Percentiles rank a stretch among this genome's conserved stretches.
Evolutionary conservation across 2,797 vertebrate species (phyloP).

Genomic region (Meda fulgida): DNA sequence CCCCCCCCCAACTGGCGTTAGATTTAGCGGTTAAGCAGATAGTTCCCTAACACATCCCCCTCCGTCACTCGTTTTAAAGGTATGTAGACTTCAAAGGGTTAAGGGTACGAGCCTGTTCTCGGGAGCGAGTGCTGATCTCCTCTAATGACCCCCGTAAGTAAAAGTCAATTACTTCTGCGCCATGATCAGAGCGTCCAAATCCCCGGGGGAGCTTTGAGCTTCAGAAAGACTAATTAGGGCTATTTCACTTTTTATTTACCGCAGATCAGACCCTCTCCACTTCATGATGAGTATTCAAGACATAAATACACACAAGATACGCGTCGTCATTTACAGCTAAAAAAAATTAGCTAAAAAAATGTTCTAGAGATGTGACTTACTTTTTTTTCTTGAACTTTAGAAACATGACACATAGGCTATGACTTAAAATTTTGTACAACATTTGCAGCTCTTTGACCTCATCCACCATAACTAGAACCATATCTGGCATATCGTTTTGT

Average conservation of each 20-base stretch:
- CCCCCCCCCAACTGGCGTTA: constrained; percentile 61
- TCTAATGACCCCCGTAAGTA: constrained; percentile 76
- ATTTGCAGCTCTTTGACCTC: constrained; percentile 8
- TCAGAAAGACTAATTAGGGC: constrained; percentile 73
- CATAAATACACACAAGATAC: constrained; percentile 16
- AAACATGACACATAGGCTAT: constrained; percentile 6
- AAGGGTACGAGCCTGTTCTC: constrained; percentile 66
- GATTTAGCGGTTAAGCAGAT: constrained; percentile 51
- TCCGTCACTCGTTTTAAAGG: constrained; percentile 51
- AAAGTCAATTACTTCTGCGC: constrained; percentile 83
- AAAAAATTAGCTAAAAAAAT: not conserved
- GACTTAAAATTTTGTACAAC: not conserved
- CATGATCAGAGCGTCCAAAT: constrained; percentile 76
- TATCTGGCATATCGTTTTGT: constrained; percentile 1
- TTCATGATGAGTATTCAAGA: not conserved
- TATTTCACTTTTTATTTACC: constrained; percentile 67
- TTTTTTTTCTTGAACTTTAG: constrained; percentile 8
- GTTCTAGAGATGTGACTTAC: not conserved
- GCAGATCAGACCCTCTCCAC: constrained; percentile 16
- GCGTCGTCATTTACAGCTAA: not conserved
- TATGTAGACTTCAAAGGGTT: constrained; percentile 72
- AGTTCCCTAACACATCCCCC: constrained; percentile 37
- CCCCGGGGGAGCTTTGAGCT: constrained; percentile 70
- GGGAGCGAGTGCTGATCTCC: constrained; percentile 72
- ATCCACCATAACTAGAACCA: not conserved